phyloP scores from a whole-genome alignment of 2,797 vertebrate genomes.

The Serranus cabrilla region DNA sequence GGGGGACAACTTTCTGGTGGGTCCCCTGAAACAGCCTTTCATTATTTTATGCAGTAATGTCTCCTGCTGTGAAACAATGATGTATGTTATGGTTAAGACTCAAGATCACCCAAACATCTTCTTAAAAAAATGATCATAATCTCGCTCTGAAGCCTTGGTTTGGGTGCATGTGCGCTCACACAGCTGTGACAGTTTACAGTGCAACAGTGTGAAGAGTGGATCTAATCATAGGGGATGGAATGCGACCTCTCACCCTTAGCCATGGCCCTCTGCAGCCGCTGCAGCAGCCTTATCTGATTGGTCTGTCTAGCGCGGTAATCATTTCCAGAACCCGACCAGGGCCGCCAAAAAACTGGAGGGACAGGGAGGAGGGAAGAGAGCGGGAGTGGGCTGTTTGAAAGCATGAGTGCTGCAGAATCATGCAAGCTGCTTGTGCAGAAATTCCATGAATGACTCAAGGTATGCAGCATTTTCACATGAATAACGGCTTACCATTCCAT shows the following conservation, averaged over 20 bases:
- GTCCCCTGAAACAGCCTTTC: background rate
- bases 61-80: conserved; percentile 11
- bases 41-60: conserved; percentile 3
- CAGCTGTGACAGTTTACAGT: conserved; percentile 77
- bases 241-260: conserved; percentile 78
- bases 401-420: conserved; percentile 19
- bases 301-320: conserved; percentile 80
- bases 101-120: conserved; percentile 46
- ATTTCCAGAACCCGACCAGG: conserved; percentile 74
- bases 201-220: conserved; percentile 73
- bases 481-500: background rate
- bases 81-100: background rate
- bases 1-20: background rate
- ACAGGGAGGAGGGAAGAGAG: background rate
- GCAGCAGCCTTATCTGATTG: conserved; percentile 80
- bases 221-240: conserved; percentile 79
- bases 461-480: background rate
- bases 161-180: conserved; percentile 22
- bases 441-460: background rate
- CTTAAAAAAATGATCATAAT: conserved; percentile 45
- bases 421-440: conserved; percentile 23
- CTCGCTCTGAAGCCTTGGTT: conserved; percentile 6
- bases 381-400: conserved; percentile 4
- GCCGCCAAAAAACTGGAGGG: conserved; percentile 41
- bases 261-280: conserved; percentile 71